phyloP scores from a whole-genome alignment of 2,888 invertebrate genomes.

The Tridacna gigas region DNA sequence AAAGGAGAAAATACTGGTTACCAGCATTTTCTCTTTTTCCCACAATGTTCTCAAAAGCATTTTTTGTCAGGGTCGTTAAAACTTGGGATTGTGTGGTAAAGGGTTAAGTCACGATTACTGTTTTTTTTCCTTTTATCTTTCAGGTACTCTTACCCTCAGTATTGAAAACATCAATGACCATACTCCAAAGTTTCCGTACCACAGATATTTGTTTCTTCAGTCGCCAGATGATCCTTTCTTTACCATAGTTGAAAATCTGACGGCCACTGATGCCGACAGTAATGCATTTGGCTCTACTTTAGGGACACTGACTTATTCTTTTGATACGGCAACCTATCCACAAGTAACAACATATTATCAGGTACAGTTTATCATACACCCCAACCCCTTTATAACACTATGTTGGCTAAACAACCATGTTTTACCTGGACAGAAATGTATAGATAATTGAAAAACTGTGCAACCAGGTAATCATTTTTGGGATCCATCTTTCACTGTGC shows the following conservation, averaged over 20 bases:
- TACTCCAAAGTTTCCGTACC: constrained; percentile 44
- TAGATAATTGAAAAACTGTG: no score
- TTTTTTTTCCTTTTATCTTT: background rate
- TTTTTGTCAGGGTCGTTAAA: no score
- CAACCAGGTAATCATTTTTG: no score
- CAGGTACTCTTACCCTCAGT: constrained; percentile 34
- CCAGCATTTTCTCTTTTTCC: no score
- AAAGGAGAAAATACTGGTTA: no score
- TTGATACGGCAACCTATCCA: constrained; percentile 19
- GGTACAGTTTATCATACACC: constrained; percentile 30
- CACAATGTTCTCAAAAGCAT: no score
- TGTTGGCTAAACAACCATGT: no score
- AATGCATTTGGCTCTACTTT: constrained; percentile 31
- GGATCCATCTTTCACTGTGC: no score
- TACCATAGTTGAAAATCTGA: constrained; percentile 36
- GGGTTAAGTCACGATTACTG: no score
- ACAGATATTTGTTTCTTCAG: constrained; percentile 47
- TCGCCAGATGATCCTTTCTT: constrained; percentile 35
- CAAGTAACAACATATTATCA: constrained; percentile 28
- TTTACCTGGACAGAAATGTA: no score
- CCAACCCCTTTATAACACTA: no score
- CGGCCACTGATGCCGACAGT: constrained; percentile 48
- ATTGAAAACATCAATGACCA: constrained; percentile 51
- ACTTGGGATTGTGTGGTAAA: no score
- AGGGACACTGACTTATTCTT: constrained; percentile 40